A percentile compares a stretch with the other conserved stretches of the same genome.
phyloP scores from a whole-genome alignment of 2,888 invertebrate species.

The Cinara cedri region DNA sequence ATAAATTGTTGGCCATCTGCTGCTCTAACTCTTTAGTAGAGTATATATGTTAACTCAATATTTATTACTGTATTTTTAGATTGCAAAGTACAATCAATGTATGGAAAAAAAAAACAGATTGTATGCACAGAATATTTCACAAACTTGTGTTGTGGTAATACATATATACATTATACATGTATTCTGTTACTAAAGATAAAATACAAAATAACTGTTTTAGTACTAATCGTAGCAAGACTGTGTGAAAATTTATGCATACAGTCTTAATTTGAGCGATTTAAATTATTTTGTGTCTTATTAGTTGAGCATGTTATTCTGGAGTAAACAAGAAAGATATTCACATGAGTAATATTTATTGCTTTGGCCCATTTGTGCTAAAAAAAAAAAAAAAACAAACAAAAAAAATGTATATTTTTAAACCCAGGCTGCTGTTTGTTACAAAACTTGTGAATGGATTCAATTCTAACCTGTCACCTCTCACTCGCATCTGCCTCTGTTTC shows the following conservation, averaged over 20 bases:
- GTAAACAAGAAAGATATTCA: conserved; percentile 26
- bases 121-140: conserved; percentile 28
- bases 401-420: conserved; percentile 38
- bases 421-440: conserved; percentile 39
- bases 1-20: conserved; percentile 31
- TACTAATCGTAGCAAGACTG: conserved; percentile 10
- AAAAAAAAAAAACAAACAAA: neutral
- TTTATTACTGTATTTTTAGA: conserved; percentile 25
- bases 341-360: conserved; percentile 30
- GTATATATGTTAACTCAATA: conserved; percentile 9
- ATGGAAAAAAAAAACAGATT: conserved; percentile 14
- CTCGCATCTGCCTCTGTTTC: conserved; percentile 48
- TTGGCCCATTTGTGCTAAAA: conserved; percentile 38
- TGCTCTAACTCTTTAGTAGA: conserved; percentile 38
- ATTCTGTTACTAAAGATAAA: conserved; percentile 11
- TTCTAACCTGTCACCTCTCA: conserved; percentile 55
- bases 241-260: conserved; percentile 38
- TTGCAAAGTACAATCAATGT: conserved; percentile 37
- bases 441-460: conserved; percentile 52
- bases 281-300: conserved; percentile 42
- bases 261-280: conserved; percentile 31
- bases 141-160: conserved; percentile 17
- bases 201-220: conserved; percentile 15
- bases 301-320: conserved; percentile 47
- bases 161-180: neutral